Base-by-base conservation (phyloP, 2,888 invertebrate genomes). In the Cryptocheilus praepositus region DNA sequence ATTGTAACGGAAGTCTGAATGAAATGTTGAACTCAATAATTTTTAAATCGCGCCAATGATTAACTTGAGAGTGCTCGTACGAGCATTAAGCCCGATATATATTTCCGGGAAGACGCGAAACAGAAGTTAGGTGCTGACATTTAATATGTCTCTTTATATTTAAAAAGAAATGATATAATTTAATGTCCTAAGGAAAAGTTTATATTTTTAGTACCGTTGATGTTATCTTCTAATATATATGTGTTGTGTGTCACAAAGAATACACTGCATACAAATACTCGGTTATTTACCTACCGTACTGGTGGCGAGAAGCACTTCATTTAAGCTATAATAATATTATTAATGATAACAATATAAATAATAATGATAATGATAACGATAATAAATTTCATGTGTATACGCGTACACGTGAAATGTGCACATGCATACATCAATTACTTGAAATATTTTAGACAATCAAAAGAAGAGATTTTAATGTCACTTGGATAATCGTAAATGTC, bases 141-240 rank as follows among this genome's bases (percentile, higher is more conserved):
- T 79, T 70, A 61, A 79, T 66, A 65, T 76, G 76, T 71, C 74
- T 61, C 15, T 59, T 73, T 64, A 57, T 55, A 49, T 51, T 16
- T 61, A 44, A 59, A 56, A 61, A 71, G 63, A 70, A 62, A 73
- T 73, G 70, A 52, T 71, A 76, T 73, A 67, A 61, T 77, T 81
- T 70, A 63, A 73, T 16, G 52, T 71, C 59, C 3, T 49, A 66
- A 63, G 70, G 57, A 57, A 67, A 65, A 67, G 43, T 71, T 81
- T 79, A 68, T 81, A 81, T 81, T 81, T 79, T 81, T 77, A 79
- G 67, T 74, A 79, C 66, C 71, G 70, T 79, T 60, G 51, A 73
- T 65, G 66, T 77, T 77, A 70, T 62, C 65, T 64, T 63, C 54
- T 65, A 57, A 68, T 65, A 53, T 51, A 36, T 64, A 58, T 63